Evolutionary conservation across 2,888 invertebrate genomes (phyloP).

Genomic region (Tetrapedia diversipes): DNA sequence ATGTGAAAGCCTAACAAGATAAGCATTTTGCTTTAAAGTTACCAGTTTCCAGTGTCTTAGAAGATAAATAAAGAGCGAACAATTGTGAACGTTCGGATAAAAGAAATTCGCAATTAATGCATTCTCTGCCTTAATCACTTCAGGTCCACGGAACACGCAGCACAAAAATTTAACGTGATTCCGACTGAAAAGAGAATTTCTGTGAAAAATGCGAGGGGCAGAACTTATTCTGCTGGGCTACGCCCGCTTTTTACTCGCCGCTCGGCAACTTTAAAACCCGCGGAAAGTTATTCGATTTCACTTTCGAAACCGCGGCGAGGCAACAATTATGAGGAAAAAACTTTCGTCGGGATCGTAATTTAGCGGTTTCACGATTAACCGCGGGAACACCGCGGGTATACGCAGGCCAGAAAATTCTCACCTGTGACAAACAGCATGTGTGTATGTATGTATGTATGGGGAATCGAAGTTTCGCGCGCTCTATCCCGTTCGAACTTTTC

Average conservation of each 20-base stretch:
- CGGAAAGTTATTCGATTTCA: slow-evolving; percentile 19
- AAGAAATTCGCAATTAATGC: not conserved
- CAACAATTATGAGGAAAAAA: slow-evolving; percentile 11
- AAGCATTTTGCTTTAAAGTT: too few relatives aligned
- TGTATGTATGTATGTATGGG: not conserved
- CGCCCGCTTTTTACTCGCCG: not conserved
- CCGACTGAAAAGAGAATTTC: not conserved
- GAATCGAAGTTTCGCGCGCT: not conserved
- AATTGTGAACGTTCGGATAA: too few relatives aligned
- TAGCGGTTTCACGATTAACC: slow-evolving; percentile 29
- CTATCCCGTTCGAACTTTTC: slow-evolving; percentile 2
- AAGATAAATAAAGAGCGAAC: too few relatives aligned
- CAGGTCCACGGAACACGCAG: not conserved
- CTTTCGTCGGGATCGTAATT: slow-evolving; percentile 22
- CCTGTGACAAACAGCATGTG: not conserved
- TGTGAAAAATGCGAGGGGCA: not conserved
- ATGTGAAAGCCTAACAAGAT: too few relatives aligned
- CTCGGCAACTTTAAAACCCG: slow-evolving; percentile 1
- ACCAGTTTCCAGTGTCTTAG: too few relatives aligned
- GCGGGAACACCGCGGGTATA: not conserved
- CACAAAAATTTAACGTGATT: not conserved
- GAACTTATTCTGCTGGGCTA: not conserved
- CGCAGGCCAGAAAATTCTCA: slow-evolving; percentile 4
- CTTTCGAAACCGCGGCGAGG: slow-evolving; percentile 10
- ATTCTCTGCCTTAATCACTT: not conserved